Evolutionary conservation across 53 echinoderm and acorn worm genomes (phyloP), one percentile per base, ranked within the genome.

Genomic region (Luidia sarsii): DNA sequence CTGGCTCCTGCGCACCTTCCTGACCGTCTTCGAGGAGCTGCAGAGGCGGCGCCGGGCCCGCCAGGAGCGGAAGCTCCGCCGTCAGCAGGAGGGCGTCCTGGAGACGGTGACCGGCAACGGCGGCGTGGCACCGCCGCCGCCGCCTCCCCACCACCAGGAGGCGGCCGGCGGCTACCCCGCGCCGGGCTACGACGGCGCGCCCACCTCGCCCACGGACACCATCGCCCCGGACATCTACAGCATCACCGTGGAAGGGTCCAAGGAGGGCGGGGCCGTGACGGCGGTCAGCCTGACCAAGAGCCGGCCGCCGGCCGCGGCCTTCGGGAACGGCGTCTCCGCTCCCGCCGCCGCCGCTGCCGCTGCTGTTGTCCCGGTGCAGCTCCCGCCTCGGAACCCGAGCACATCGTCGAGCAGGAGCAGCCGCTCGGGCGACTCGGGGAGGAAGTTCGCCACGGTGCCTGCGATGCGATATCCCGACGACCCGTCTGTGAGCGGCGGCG

Each of bases 1-100:
- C 33, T 99, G 99, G 99, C 70, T 99, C 10, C 85, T 99, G 8
- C 65, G 91, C 54, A 99, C 94, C 13, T 99, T 99, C 68, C 82
- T 99, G 7, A 91, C 91, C 37, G 99, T 99, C 3, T 99, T 99
- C 72, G 94, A 99, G 43, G 90, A 92, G 48, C 60, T 95, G 33
- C 95, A 95, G 64, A 82, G 80, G 56, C 86, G 87, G 28, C 33
- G 99, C 34, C 83, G 86, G 33, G 65, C 81, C 49, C 19, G 93
- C 45, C 91, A 89, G 82, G 93, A 94, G 48, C 82, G 83, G 45
- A 96, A 91, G 43, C 27, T 87, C 11, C 64, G 82, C 39, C 83
- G 82, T 10, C 92, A 71, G 65, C 80, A 83, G 70, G 82, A 82
- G 4, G 36, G 20, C 9, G 59, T n/a, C 1, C 32, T 50, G 3